Base-by-base conservation (phyloP, 2,888 invertebrate species). In the Erebia palarica region DNA sequence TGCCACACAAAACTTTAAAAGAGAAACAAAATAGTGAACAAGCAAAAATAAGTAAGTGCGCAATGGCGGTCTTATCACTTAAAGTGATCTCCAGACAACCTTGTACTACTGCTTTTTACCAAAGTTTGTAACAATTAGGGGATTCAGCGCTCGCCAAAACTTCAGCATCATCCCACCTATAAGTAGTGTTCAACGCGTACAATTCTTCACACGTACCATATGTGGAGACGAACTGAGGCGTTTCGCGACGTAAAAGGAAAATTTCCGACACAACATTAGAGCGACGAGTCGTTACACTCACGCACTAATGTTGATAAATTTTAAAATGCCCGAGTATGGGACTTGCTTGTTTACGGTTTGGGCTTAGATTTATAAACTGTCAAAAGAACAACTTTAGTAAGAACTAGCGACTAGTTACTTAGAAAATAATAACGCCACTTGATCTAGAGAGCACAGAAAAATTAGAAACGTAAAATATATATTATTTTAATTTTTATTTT, bases 161-260 rank as follows among this genome's bases (percentile, higher is more conserved):
- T 69, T 57, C 21, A 69, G 51, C 58, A 58, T 65, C 53, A 27
- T 53, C 47, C 51, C 64, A 47, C 27, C 69, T 65, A 71, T 70
- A 60, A 70, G 60, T 64, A 68, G 68, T 55, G 61, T 64, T 70
- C 72, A 64, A 68, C 42, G 63, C 68, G 72, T 70, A 70, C 59
- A 73, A 74, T 74, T 70, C 65, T 18, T 49, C 58, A 70, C 73
- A 75, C 67, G 70, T 65, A 71, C 60, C 68, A 64, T 21, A 61
- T 64, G 63, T 58, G 42, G 65, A 65, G 60, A 69, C 68, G 69
- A 73, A 76, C 70, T 73, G 61, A 65, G 68, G 49, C 65, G 70
- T 86, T 85, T 85, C 80, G 83, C 81, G 84, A 86, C 84, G 84
- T 86, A 83, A 84, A 84, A 86, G 83, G 83, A 82, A 82, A 86